Percentiles rank a stretch among this genome's conserved stretches.
These are phyloP conservation scores for Torymus texanus DNA, from an alignment of 2,888 invertebrate species.

Conservation along the genomic window DNA sequence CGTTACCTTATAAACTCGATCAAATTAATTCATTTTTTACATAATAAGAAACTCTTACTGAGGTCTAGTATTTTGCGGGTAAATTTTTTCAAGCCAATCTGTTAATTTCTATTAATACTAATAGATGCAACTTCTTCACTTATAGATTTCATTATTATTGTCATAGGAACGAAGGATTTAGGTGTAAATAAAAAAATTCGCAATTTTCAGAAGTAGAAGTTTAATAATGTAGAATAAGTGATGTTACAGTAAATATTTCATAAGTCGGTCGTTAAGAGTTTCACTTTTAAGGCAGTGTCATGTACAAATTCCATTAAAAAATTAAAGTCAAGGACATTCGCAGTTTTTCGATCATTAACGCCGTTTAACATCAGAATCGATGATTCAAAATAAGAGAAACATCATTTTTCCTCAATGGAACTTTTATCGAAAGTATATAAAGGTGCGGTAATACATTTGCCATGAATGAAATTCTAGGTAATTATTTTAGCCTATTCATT, in stretches of 20 bases:
- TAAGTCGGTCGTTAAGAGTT: constrained; percentile 56
- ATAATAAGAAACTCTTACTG: too few relatives aligned
- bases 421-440: constrained; percentile 10
- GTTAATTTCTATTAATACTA: too few relatives aligned
- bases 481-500: constrained; percentile 21
- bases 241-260: constrained; percentile 61
- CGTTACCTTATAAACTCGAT: too few relatives aligned
- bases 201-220: constrained; percentile 63
- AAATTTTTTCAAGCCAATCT: too few relatives aligned
- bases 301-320: constrained; percentile 53
- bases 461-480: constrained; percentile 25
- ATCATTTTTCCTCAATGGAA: constrained; percentile 17
- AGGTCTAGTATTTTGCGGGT: too few relatives aligned
- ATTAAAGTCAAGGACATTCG: constrained; percentile 27
- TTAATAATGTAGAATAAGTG: constrained; percentile 62
- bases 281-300: constrained; percentile 60
- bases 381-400: not conserved
- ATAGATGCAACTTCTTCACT: too few relatives aligned
- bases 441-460: constrained; percentile 20
- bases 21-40: too few relatives aligned
- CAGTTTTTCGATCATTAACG: constrained; percentile 18
- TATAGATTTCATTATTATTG: too few relatives aligned
- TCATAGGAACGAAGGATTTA: not conserved
- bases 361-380: constrained; percentile 26
- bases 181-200: constrained; percentile 13